Evolutionary conservation across 2,888 invertebrate species (phyloP), one percentile per base, ranked within the genome.

Genomic region (Watsonalla cultraria): DNA sequence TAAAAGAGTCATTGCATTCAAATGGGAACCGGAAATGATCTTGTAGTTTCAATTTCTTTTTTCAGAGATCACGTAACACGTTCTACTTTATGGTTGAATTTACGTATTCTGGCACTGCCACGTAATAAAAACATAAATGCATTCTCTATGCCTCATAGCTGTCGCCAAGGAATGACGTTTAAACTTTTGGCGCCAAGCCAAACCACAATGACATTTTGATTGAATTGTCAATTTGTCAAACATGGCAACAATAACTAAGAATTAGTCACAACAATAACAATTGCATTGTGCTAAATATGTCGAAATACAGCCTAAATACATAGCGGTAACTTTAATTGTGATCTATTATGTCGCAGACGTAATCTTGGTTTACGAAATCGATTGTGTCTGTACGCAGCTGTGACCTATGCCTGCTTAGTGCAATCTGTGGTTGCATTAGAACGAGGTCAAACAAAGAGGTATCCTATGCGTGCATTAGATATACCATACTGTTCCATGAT

Each of bases 291-390:
- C 14, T 13, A 37, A 53, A n/a, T 6, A 57, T 60, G 46, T 52
- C 56, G 57, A 54, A 64, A 59, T 49, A 51, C 47, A 56, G 51
- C 37, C 52, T 53, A 57, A 58, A 55, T 53, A 56, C 51, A 59
- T 56, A 51, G 47, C 48, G 51, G 51, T 42, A 53, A 50, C 47
- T 57, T 55, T 56, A 62, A 64, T 58, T 54, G 60, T 39, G 46
- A 47, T 60, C 42, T 61, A 57, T 65, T 59, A 60, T 58, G 57
- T 54, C 55, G 56, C 14, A 49, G 9, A 15, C 49, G 49, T 49
- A 49, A 49, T 49, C 46, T 47, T 13, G 56, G 55, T 57, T 65
- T 66, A 58, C 65, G 55, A 64, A 61, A 64, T 52, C 48, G 45
- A 46, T 61, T 59, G 54, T 59, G 47, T 42, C 37, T 34, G 15